A percentile compares a stretch with the other conserved stretches of the same genome.
Evolutionary conservation across 2,888 invertebrate species (phyloP).

Genomic region (Entomobrya proxima): DNA sequence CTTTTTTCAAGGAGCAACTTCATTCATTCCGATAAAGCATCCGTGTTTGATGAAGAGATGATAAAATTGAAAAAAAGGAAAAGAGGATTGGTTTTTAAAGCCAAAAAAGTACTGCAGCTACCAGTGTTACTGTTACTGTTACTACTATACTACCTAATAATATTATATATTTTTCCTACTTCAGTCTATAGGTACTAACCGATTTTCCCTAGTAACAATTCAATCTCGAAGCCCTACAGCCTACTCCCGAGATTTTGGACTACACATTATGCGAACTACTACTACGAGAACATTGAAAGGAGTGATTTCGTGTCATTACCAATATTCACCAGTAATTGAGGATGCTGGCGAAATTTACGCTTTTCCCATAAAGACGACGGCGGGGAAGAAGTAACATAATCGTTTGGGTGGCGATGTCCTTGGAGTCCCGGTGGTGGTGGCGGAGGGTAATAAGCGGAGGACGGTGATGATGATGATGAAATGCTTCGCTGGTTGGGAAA

Average conservation of each 20-base stretch:
- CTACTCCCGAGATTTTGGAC: not conserved
- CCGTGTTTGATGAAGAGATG: slow-evolving; percentile 17
- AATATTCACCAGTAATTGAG: slow-evolving; percentile 55
- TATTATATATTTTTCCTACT: not conserved
- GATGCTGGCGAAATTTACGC: slow-evolving; percentile 59
- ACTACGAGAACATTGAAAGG: not conserved
- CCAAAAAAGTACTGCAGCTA: too few relatives aligned
- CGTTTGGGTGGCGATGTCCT: slow-evolving; percentile 13
- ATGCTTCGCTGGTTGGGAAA: not conserved
- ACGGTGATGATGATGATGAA: slow-evolving; percentile 3
- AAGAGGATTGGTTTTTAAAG: not conserved
- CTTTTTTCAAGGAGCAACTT: slow-evolving; percentile 18
- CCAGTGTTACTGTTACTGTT: too few relatives aligned
- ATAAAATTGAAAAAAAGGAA: slow-evolving; percentile 2
- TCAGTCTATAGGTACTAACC: not conserved
- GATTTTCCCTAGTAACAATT: not conserved
- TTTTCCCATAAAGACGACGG: slow-evolving; percentile 8
- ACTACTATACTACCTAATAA: not conserved
- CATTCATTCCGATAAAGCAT: not conserved
- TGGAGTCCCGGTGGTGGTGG: slow-evolving; percentile 15
- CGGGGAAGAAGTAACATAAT: slow-evolving; percentile 32
- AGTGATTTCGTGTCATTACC: slow-evolving; percentile 53
- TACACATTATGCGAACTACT: not conserved
- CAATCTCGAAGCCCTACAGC: not conserved
- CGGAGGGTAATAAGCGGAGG: not conserved